phyloP scores from a whole-genome alignment of 2,888 invertebrate genomes.

The Macaria liturata region DNA sequence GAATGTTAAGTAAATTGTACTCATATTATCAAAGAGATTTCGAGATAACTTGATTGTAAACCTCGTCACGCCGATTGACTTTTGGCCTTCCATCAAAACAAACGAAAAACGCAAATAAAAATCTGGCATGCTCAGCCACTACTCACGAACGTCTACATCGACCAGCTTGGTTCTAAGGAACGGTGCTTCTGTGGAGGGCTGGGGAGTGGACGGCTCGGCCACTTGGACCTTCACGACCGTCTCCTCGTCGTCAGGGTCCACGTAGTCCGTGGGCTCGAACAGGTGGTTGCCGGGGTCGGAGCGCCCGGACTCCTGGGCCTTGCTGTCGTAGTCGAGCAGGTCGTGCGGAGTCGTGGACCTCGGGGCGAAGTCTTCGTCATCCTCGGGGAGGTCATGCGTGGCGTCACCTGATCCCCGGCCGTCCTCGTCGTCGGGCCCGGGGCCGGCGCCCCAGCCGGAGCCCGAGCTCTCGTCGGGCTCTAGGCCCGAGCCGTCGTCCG shows the following conservation, averaged over 20 bases:
- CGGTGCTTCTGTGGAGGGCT: slow-evolving; percentile 46
- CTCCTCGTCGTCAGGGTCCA: slow-evolving; percentile 21
- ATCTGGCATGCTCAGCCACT: slow-evolving; percentile 79
- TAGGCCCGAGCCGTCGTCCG: slow-evolving; percentile 86
- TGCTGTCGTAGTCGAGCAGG: slow-evolving; percentile 33
- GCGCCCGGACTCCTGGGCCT: too few species aligned
- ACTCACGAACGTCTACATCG: slow-evolving; percentile 78
- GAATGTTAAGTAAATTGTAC: too few species aligned
- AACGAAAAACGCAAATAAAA: slow-evolving; percentile 67
- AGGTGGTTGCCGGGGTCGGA: too few species aligned
- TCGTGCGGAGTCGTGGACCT: slow-evolving; percentile 38
- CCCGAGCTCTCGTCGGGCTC: slow-evolving; percentile 93
- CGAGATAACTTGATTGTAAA: too few species aligned
- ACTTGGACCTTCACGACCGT: slow-evolving; percentile 3
- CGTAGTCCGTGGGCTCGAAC: slow-evolving; percentile 12
- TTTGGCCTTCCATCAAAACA: slow-evolving; percentile 39
- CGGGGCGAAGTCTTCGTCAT: slow-evolving; percentile 75
- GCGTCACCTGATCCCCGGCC: slow-evolving; percentile 73
- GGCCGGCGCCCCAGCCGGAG: slow-evolving; percentile 89
- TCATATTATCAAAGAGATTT: too few species aligned
- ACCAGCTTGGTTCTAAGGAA: slow-evolving; percentile 54
- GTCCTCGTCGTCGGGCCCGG: slow-evolving; percentile 91
- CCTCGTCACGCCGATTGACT: slow-evolving; percentile 16
- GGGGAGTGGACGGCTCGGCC: slow-evolving; percentile 26
- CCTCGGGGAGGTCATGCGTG: slow-evolving; percentile 55